Evolutionary conservation across 2,888 invertebrate genomes (phyloP).

Genomic region (Cactoblastis cactorum): DNA sequence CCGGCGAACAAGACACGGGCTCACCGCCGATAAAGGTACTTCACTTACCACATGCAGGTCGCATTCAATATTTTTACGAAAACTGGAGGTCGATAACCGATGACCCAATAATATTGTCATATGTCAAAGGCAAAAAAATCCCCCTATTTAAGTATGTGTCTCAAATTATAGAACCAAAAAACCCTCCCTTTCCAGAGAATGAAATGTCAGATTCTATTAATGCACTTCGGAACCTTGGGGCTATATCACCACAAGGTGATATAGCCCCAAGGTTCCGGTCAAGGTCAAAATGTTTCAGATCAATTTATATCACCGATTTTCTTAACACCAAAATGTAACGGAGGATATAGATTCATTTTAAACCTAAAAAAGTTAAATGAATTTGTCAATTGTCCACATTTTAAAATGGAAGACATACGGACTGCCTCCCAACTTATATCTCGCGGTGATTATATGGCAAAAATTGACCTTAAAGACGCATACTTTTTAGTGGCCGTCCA

Average conservation of each 20-base stretch:
- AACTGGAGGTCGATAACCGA: not conserved
- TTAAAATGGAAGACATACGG: conserved; percentile 3
- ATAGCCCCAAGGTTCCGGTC: too few relatives aligned
- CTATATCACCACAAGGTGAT: not conserved
- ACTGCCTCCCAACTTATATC: not conserved
- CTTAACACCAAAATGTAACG: not conserved
- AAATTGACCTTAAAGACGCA: not conserved
- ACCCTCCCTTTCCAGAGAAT: not conserved
- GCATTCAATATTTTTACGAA: not conserved
- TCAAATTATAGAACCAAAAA: not conserved
- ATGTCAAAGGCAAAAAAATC: not conserved
- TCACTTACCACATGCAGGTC: not conserved
- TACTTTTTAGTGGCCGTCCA: not conserved
- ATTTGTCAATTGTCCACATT: not conserved
- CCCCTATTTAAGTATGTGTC: not conserved
- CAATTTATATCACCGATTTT: not conserved
- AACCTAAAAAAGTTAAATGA: not conserved
- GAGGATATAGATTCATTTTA: not conserved
- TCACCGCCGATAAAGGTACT: not conserved
- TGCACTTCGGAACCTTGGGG: not conserved
- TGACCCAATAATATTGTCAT: not conserved
- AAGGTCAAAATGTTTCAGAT: not conserved
- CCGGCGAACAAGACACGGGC: not conserved
- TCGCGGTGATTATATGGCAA: not conserved
- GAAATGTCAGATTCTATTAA: not conserved